Evolutionary conservation across 2,888 invertebrate genomes (phyloP).

Genomic region (Mythimna loreyi): DNA sequence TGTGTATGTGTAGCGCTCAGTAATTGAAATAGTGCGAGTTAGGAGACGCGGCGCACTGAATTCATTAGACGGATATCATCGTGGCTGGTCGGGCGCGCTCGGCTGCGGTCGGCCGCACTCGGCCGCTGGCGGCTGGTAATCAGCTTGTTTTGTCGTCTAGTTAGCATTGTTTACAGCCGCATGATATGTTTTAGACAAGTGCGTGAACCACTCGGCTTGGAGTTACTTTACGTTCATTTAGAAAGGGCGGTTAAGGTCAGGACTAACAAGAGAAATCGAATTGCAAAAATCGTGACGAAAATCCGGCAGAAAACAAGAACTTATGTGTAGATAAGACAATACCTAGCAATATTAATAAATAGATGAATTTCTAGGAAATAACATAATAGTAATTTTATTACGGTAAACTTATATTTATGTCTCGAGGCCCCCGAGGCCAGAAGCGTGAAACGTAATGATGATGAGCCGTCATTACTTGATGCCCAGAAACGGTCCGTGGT

Average conservation of each 20-base stretch:
- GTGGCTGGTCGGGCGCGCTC: conserved; percentile 18
- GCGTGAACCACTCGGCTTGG: conserved; percentile 6
- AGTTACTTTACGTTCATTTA: conserved; percentile 43
- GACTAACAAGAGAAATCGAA: conserved; percentile 57
- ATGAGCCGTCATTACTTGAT: conserved; percentile 46
- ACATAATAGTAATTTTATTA: conserved; percentile 9
- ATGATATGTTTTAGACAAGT: conserved; percentile 39
- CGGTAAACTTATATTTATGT: conserved; percentile 1
- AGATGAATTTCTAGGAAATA: background rate
- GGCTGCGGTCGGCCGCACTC: conserved; percentile 15
- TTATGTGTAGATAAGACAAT: background rate
- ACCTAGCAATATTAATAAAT: background rate
- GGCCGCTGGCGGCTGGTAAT: conserved; percentile 42
- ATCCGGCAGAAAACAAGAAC: conserved; percentile 11
- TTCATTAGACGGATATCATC: conserved; percentile 65
- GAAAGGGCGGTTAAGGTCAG: conserved; percentile 45
- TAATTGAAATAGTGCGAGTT: conserved; percentile 67
- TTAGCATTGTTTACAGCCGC: conserved; percentile 61
- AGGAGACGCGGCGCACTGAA: conserved; percentile 55
- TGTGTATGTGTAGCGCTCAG: conserved; percentile 40
- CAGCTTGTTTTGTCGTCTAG: conserved; percentile 60
- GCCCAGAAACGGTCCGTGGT: conserved; percentile 41
- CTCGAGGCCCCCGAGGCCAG: conserved; percentile 4
- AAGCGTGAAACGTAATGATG: conserved; percentile 52
- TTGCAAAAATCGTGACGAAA: conserved; percentile 31